Evolutionary conservation across 2,888 invertebrate species (phyloP).

Genomic region (Vesta saturnalis): DNA sequence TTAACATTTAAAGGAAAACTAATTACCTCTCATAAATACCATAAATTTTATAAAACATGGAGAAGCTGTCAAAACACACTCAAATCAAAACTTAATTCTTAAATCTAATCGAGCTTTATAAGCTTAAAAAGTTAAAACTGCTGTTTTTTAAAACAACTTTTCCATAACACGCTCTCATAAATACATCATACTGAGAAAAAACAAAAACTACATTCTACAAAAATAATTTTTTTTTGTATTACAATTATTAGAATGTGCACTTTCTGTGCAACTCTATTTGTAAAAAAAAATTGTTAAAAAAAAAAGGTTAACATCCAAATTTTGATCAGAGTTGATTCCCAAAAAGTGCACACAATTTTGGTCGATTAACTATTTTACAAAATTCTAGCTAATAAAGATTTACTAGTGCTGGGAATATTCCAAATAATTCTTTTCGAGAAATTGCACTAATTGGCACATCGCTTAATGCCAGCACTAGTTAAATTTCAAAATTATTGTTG

Average conservation of each 20-base stretch:
- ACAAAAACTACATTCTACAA: slow-evolving; percentile 35
- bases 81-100: neutral
- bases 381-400: slow-evolving; percentile 2
- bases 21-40: neutral
- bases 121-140: neutral
- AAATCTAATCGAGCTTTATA: neutral
- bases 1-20: too few relatives aligned
- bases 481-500: slow-evolving; percentile 55
- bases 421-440: too few relatives aligned
- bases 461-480: slow-evolving; percentile 8
- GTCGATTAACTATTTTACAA: slow-evolving; percentile 27
- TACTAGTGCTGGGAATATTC: too few relatives aligned
- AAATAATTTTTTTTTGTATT: slow-evolving; percentile 36
- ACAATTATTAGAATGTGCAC: slow-evolving; percentile 26
- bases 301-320: slow-evolving; percentile 8
- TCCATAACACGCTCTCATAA: neutral
- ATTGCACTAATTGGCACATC: too few relatives aligned
- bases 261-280: slow-evolving; percentile 11
- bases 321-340: neutral
- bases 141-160: neutral
- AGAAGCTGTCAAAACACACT: neutral
- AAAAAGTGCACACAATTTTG: slow-evolving; percentile 35
- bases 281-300: slow-evolving; percentile 14
- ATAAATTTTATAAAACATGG: neutral
- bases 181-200: neutral